Evolutionary conservation across 2,113 vertebrate species (phyloP), one percentile per base, ranked within the genome.

Genomic region (Lanius collurio): DNA sequence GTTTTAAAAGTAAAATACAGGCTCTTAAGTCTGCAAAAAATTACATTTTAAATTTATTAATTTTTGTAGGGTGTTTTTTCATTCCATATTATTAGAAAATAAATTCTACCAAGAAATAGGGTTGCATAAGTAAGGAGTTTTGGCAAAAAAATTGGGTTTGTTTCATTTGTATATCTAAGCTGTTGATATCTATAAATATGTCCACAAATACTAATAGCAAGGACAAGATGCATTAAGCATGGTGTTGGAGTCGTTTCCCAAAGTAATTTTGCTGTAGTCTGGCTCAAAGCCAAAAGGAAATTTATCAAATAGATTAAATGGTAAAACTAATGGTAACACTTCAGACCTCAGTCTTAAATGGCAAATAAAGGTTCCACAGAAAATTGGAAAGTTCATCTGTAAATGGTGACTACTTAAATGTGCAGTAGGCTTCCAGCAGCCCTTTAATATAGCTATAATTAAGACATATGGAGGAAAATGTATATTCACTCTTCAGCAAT

Each of bases 231-330:
- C 15, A 78, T 93, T 90, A 87, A 77, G 21, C 56, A 82, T 31
- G 69, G 73, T 64, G 19, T 70, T 83, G 69, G 55, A 96, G n/a
- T 39, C 56, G 56, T 92, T 94, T 87, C 30, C 30, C 33, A 78
- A 83, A 94, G 74, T 88, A 94, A 87, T 94, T 86, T 89, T 84
- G 22, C 37, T 84, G 50, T 60, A 75, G 35, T 60, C 47, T 93
- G 91, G 89, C 52, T n/a, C 52, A 89, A 81, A 92, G 73, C 87
- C 91, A 94, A 89, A 75, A 15, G 49, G 64, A 89, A 87, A 94
- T 89, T 83, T 89, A 87, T 93, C 41, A 82, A 81, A 64, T 71
- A 87, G 73, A 92, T 96, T 94, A 94, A 92, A 83, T 78, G 53
- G 17, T 84, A 84, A 89, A 84, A 47, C 50, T 90, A 94, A 81